A percentile compares a stretch with the other conserved stretches of the same genome.
Evolutionary conservation across 2,797 vertebrate species (phyloP).

Genomic region (Muscicapa striata): DNA sequence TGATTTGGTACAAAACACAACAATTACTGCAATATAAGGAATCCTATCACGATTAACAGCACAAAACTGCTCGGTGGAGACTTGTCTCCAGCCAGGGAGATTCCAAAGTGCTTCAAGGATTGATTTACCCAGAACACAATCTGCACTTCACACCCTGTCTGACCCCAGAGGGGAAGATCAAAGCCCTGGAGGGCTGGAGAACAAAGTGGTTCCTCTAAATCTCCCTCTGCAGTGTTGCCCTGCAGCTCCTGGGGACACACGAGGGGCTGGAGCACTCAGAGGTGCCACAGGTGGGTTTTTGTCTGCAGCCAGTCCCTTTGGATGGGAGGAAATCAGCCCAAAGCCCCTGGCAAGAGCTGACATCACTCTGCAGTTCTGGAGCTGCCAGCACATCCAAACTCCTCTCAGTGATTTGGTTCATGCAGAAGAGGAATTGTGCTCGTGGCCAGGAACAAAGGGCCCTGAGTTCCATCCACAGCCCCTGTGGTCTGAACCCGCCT

Average conservation of each 20-base stretch:
- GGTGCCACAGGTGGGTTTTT: background rate
- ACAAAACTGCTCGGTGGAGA: background rate
- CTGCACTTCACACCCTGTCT: background rate
- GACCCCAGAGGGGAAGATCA: background rate
- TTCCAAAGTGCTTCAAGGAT: background rate
- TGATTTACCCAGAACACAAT: background rate
- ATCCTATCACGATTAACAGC: background rate
- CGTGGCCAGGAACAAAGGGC: background rate
- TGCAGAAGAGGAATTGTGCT: background rate
- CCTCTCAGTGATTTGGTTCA: accelerated
- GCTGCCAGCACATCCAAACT: accelerated
- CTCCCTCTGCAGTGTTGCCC: too few relatives aligned
- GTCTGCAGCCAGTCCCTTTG: too few relatives aligned
- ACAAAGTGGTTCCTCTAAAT: accelerated
- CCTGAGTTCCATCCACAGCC: background rate
- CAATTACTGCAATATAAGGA: background rate
- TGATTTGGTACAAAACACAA: background rate
- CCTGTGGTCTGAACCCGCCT: background rate
- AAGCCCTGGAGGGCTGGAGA: background rate
- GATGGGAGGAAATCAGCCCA: too few relatives aligned
- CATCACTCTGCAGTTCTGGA: accelerated
- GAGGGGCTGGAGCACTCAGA: background rate
- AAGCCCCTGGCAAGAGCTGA: background rate
- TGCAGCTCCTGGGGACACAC: background rate
- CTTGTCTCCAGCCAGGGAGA: background rate